phyloP scores from a whole-genome alignment of 2,888 invertebrate species.

The Tromatobia lineatoria region DNA sequence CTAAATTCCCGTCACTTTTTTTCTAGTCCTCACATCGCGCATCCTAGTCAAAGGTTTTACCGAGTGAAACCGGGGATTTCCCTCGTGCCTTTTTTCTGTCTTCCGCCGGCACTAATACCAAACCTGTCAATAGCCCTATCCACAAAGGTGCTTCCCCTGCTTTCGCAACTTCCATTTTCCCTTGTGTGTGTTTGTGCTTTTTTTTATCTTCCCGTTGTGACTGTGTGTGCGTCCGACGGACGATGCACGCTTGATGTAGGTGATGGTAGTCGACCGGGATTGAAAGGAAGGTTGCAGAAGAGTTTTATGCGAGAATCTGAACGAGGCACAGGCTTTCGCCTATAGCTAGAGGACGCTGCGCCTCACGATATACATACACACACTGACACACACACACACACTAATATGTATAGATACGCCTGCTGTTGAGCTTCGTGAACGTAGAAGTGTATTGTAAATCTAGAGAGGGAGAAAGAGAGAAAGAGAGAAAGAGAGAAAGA shows the following conservation, averaged over 20 bases:
- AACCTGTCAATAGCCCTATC: constrained; percentile 80
- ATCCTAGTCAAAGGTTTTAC: constrained; percentile 40
- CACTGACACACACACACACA: background rate
- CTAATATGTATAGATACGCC: background rate
- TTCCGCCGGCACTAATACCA: constrained; percentile 75
- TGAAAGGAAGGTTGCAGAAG: constrained; percentile 36
- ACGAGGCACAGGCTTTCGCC: constrained; percentile 36
- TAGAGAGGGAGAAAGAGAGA: constrained; percentile 7
- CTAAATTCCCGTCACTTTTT: constrained; percentile 12
- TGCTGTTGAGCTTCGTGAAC: background rate
- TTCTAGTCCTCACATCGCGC: constrained; percentile 21
- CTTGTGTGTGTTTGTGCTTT: constrained; percentile 7
- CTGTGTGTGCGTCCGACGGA: constrained; percentile 14
- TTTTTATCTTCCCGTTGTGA: constrained; percentile 25
- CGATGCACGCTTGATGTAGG: constrained; percentile 34
- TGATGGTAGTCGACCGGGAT: constrained; percentile 28
- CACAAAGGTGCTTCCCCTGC: constrained; percentile 75
- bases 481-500: no score
- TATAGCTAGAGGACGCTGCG: constrained; percentile 5
- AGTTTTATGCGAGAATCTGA: background rate
- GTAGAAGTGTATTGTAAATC: constrained; percentile 28
- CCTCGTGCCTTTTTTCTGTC: constrained; percentile 55
- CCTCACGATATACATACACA: background rate
- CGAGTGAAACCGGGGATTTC: constrained; percentile 46
- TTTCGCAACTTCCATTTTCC: constrained; percentile 18